These are phyloP conservation scores for Tetramorium simillimum DNA, from an alignment of 1,140 invertebrate species.

Conservation along the genomic window DNA sequence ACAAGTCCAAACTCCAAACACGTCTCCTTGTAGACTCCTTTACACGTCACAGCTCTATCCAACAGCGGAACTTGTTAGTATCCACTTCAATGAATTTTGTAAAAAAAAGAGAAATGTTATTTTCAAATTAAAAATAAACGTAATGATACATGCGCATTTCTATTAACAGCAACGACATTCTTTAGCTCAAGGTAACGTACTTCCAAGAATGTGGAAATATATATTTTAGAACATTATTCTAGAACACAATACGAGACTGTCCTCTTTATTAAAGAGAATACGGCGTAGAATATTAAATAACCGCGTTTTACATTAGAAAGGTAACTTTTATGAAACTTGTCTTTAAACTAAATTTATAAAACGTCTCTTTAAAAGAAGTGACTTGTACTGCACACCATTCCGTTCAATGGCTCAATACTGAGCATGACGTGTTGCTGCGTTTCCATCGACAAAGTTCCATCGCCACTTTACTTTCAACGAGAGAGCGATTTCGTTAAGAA, in stretches of 20 bases:
- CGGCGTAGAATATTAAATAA: neutral
- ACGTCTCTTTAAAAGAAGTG: neutral
- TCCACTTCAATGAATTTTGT: neutral
- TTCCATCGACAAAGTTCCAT: neutral
- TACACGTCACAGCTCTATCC: slow-evolving; percentile 80
- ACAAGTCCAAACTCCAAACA: slow-evolving; percentile 83
- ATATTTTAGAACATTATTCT: neutral
- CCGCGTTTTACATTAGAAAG: neutral
- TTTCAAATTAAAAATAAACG: neutral
- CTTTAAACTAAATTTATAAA: neutral
- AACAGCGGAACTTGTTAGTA: slow-evolving; percentile 35
- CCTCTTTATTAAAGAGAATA: neutral
- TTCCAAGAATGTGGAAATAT: neutral
- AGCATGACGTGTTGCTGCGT: neutral
- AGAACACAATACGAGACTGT: neutral
- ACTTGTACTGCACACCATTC: neutral
- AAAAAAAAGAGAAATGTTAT: neutral
- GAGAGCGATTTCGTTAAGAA: slow-evolving; percentile 19
- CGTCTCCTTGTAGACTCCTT: slow-evolving; percentile 66
- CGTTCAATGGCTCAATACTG: neutral
- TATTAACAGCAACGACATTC: neutral
- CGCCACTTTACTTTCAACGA: neutral
- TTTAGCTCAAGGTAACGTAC: neutral
- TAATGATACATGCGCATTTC: neutral
- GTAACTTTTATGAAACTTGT: neutral